These are phyloP conservation scores for Vanacampus margaritifer DNA, from an alignment of 2,113 vertebrate genomes.

Conservation along the genomic window DNA sequence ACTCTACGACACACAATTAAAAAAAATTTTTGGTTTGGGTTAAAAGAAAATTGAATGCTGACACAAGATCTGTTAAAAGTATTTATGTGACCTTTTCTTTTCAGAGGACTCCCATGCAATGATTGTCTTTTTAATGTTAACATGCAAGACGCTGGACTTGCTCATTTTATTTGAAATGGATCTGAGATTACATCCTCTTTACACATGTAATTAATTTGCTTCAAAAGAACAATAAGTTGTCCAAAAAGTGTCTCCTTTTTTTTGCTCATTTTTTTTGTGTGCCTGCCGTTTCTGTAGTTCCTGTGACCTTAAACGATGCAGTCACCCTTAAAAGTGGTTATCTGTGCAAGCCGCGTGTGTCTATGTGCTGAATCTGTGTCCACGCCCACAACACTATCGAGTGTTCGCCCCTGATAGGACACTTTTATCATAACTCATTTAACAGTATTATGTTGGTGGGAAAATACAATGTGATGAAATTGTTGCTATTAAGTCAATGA, in stretches of 20 bases:
- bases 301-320: background rate
- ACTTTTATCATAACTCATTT: conserved; percentile 21
- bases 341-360: conserved; percentile 37
- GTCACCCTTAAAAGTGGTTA: conserved; percentile 12
- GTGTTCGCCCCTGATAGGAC: conserved; percentile 37
- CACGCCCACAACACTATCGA: conserved; percentile 27
- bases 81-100: too few species aligned
- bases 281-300: background rate
- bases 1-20: too few species aligned
- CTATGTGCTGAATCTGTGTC: conserved; percentile 24
- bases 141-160: background rate
- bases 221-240: background rate
- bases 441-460: background rate
- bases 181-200: background rate
- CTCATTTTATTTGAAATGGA: background rate
- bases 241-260: background rate
- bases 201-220: background rate
- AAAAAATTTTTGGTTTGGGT: too few species aligned
- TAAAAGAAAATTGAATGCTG: too few species aligned
- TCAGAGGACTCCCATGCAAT: too few species aligned
- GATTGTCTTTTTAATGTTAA: too few species aligned
- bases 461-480: background rate
- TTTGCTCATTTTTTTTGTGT: background rate
- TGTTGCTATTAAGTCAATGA: background rate
- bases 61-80: too few species aligned